A percentile compares a stretch with the other conserved stretches of the same genome.
Conservation (phyloP, 2,888 invertebrate species). For the Cheilosia vernalis region DNA sequence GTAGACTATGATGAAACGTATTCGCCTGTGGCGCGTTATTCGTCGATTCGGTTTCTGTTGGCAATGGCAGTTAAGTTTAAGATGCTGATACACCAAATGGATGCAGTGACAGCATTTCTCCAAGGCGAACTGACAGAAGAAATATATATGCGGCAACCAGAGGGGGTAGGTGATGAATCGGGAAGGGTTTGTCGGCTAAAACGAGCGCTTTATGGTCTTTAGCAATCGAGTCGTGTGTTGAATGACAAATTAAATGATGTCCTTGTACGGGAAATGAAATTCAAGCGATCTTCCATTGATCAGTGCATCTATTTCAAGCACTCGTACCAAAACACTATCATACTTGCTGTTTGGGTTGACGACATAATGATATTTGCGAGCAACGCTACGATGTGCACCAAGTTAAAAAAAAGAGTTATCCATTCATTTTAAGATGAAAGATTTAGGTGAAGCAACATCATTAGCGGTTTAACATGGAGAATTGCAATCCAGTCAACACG, state of each 20-base stretch:
- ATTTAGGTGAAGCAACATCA: not conserved
- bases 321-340: constrained; percentile 10
- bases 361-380: not conserved
- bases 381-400: constrained; percentile 9
- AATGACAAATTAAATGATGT: constrained; percentile 36
- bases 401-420: constrained; percentile 22
- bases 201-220: constrained; percentile 22
- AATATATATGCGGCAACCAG: constrained; percentile 36
- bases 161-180: not conserved
- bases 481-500: constrained; percentile 50
- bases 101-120: too few relatives aligned
- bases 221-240: constrained; percentile 25
- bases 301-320: constrained; percentile 17
- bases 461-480: constrained; percentile 40
- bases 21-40: constrained; percentile 37
- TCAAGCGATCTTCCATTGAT: not conserved
- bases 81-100: too few relatives aligned
- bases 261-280: not conserved
- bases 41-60: constrained; percentile 23
- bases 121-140: constrained; percentile 10
- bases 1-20: constrained; percentile 38
- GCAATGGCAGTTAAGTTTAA: constrained; percentile 44
- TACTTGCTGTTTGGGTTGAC: constrained; percentile 1
- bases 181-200: constrained; percentile 14
- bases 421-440: constrained; percentile 12